Evolutionary conservation across 2,888 invertebrate genomes (phyloP).

Genomic region (Drosophila monieri): DNA sequence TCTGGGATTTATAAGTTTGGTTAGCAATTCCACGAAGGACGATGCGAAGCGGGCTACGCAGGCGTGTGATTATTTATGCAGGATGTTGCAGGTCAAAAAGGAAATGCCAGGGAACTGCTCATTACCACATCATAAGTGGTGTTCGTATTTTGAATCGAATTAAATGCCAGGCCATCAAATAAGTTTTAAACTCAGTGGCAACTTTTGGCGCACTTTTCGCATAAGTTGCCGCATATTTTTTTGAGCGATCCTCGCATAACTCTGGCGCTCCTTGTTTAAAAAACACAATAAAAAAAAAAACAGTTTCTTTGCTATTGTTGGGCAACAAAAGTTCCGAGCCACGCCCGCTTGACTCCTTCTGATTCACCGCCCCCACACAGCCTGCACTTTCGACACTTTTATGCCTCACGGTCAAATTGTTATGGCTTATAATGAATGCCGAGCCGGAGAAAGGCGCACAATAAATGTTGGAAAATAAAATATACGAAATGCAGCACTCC

Average conservation of each 20-base stretch:
- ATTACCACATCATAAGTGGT: conserved; percentile 68
- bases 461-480: conserved; percentile 59
- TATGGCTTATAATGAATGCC: conserved; percentile 74
- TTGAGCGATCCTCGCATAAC: conserved; percentile 37
- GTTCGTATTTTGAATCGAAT: conserved; percentile 61
- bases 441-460: conserved; percentile 49
- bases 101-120: conserved; percentile 48
- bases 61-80: conserved; percentile 64
- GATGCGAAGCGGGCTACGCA: neutral
- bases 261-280: conserved; percentile 28
- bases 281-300: neutral
- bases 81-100: conserved; percentile 38
- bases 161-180: conserved; percentile 40
- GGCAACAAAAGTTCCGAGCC: conserved; percentile 53
- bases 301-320: conserved; percentile 43
- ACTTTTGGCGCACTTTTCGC: conserved; percentile 11
- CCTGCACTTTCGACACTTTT: conserved; percentile 77
- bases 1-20: conserved; percentile 80
- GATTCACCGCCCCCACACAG: conserved; percentile 4
- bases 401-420: conserved; percentile 74
- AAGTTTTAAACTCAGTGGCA: conserved; percentile 41
- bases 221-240: conserved; percentile 36
- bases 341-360: conserved; percentile 50
- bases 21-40: conserved; percentile 61
- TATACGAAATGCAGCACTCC: conserved; percentile 43